Evolutionary conservation across 2,888 invertebrate genomes (phyloP).

Genomic region (Hyles lineata): DNA sequence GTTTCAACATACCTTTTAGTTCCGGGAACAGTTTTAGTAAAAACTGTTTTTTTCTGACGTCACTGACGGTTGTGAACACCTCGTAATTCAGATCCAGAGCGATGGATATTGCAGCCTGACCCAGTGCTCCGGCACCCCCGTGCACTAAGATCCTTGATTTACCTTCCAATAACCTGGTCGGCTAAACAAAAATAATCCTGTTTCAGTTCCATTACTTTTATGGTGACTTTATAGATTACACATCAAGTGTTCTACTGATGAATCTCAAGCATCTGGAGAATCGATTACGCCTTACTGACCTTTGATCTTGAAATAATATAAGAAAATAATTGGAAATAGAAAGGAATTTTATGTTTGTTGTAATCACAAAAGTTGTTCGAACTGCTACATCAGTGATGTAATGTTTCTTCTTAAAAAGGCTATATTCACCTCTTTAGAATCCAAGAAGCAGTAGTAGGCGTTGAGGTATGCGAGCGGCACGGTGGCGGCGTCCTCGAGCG

Average conservation of each 20-base stretch:
- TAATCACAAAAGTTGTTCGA: too few species aligned
- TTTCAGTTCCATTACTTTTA: too few species aligned
- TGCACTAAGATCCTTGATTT: conserved; percentile 39
- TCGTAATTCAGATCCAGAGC: conserved; percentile 58
- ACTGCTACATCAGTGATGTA: conserved; percentile 77
- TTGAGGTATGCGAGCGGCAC: too few species aligned
- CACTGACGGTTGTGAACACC: conserved; percentile 68
- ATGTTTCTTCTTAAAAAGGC: too few species aligned
- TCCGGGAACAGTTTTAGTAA: conserved; percentile 62
- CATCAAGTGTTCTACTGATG: conserved; percentile 49
- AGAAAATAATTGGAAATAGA: too few species aligned
- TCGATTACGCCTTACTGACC: conserved; percentile 28
- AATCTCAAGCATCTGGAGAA: neutral
- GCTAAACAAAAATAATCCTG: neutral
- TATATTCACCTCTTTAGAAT: too few species aligned
- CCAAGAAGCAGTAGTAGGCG: too few species aligned
- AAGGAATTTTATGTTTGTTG: too few species aligned
- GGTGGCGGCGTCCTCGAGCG: too few species aligned
- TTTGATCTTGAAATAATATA: too few species aligned
- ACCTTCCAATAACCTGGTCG: neutral
- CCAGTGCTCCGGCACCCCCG: conserved; percentile 62
- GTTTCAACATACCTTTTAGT: conserved; percentile 52
- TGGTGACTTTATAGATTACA: too few species aligned
- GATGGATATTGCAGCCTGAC: conserved; percentile 67
- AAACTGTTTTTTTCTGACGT: conserved; percentile 63